These are phyloP conservation scores for Tuberolachnus salignus DNA, from an alignment of 2,888 invertebrate species.

Conservation along the genomic window DNA sequence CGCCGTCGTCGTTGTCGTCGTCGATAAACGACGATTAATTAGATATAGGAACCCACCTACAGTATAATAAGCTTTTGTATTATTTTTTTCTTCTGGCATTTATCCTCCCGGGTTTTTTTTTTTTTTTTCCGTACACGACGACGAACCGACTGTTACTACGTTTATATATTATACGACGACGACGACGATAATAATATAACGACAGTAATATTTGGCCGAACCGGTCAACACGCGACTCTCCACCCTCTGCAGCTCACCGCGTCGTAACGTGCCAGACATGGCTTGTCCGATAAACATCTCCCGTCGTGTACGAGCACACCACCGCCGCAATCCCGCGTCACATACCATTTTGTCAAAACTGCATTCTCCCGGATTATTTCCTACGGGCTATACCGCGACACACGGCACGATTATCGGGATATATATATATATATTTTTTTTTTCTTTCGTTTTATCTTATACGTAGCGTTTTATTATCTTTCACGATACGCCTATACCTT, in stretches of 20 bases:
- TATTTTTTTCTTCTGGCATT: too few species aligned
- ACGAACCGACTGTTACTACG: too few species aligned
- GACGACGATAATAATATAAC: too few species aligned
- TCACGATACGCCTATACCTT: too few species aligned
- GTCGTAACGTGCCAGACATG: slow-evolving; percentile 37
- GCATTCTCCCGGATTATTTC: slow-evolving; percentile 47
- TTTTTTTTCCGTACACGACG: neutral
- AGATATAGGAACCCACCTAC: too few species aligned
- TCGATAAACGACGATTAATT: too few species aligned
- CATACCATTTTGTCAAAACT: slow-evolving; percentile 56
- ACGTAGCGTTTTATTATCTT: neutral
- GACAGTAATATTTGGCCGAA: neutral
- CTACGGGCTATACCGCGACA: neutral
- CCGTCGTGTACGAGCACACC: neutral
- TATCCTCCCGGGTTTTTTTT: neutral
- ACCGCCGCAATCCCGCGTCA: slow-evolving; percentile 40
- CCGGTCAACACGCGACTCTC: neutral
- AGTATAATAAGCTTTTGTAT: too few species aligned
- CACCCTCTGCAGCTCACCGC: neutral
- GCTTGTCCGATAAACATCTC: slow-evolving; percentile 46
- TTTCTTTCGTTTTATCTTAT: neutral
- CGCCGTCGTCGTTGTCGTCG: too few species aligned
- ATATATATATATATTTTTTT: too few species aligned
- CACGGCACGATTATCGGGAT: neutral
- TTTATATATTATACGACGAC: too few species aligned